Evolutionary conservation across 1,140 invertebrate species (phyloP), one percentile per base, ranked within the genome.

Genomic region (Pachypeltis micranthus): DNA sequence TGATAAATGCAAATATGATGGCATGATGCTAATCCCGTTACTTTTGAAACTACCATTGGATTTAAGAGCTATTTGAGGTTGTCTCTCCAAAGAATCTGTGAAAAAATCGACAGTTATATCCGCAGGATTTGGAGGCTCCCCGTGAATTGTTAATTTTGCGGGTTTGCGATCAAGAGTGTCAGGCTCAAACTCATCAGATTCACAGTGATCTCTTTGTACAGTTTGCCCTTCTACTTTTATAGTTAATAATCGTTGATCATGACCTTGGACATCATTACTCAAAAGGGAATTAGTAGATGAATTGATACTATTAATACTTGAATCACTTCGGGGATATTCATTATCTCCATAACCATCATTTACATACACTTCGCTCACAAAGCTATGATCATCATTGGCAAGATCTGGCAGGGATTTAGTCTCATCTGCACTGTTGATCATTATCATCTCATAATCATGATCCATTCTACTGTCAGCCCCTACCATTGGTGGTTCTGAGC

Each of bases 101-200:
- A 65, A 76, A 69, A 25, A 66, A 39, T 70, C 69, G 21, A 61
- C 55, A 54, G 60, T 63, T 14, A 63, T 57, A 3, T 63, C 34
- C 65, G 67, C 73, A 63, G 66, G 71, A 64, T 66, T 69, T 68
- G 57, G 76, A 68, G 69, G 77, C 70, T 77, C 29, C 10, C 44
- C 14, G 44, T 63, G 59, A 24, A 77, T 73, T 65, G 79, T 80
- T 2, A 81, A 70, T 69, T 85, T 87, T 67, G 78, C 81, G 39
- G 86, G 84, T 71, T 90, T 89, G n/a, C 88, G 75, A 69, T 91
- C 88, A 25, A 91, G 73, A 0, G 89, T 91, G 67, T 91, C 89
- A 0, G 87, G 87, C 71, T 91, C 88, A 69, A 89, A 91, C 60
- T 79, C 79, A 65, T 90, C 87, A 1, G 83, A 85, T 65, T 86